Conservation (phyloP, 2,797 vertebrate species). For the Bufotes viridis region DNA sequence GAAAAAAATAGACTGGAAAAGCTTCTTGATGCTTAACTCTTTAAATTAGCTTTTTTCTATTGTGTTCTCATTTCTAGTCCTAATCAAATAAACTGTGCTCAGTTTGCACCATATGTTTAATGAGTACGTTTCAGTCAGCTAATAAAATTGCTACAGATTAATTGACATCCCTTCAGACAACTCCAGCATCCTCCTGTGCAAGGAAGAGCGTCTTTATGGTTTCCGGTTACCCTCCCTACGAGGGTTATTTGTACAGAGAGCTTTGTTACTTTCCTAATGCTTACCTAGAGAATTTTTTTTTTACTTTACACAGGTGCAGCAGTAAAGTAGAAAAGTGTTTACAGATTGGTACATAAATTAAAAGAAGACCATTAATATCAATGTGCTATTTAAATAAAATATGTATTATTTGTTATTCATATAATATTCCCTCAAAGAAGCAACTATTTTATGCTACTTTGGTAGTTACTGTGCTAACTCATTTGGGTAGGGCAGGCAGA, state of each 20-base stretch:
- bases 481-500: not conserved
- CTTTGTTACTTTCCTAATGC: constrained; percentile 12
- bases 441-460: not conserved
- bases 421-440: not conserved
- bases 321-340: constrained; percentile 15
- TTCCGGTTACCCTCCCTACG: constrained; percentile 7
- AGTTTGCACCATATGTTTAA: constrained; percentile 20
- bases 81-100: constrained; percentile 49
- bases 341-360: constrained; percentile 19
- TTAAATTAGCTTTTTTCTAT: not conserved
- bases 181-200: constrained; percentile 38
- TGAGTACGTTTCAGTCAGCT: not conserved
- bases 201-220: constrained; percentile 16
- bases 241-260: constrained; percentile 17
- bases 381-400: not conserved
- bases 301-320: constrained; percentile 37
- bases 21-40: constrained; percentile 13
- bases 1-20: not conserved
- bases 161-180: not conserved
- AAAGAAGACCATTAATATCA: constrained; percentile 15
- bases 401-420: not conserved
- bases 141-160: constrained; percentile 50
- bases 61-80: not conserved
- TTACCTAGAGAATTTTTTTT: constrained; percentile 29
- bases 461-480: not conserved